phyloP scores from a whole-genome alignment of 2,888 invertebrate genomes.

The Julus scandinavius region DNA sequence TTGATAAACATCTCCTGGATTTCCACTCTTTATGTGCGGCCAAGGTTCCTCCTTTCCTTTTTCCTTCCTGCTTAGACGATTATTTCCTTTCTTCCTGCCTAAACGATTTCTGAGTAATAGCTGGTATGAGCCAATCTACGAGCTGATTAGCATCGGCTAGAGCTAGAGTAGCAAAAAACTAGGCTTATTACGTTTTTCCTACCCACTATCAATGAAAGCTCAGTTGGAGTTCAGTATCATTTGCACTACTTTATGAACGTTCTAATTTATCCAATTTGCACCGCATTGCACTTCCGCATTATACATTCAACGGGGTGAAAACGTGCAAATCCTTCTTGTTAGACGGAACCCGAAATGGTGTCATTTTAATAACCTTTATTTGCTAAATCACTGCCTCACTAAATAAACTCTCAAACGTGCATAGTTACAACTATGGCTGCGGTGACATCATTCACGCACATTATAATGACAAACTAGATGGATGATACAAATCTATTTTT shows the following conservation, averaged over 20 bases:
- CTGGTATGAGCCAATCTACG: conserved; percentile 1
- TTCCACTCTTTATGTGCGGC: background rate
- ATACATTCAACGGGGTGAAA: background rate
- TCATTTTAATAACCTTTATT: conserved; percentile 15
- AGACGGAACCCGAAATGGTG: background rate
- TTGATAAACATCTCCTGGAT: conserved; percentile 3
- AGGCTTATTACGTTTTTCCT: background rate
- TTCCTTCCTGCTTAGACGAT: conserved; percentile 7
- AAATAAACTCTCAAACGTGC: background rate
- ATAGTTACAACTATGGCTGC: no score
- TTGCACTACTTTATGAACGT: background rate
- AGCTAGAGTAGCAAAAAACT: background rate
- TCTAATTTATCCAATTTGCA: background rate
- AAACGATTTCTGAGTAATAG: conserved; percentile 7
- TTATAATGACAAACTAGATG: no score
- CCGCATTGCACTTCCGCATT: background rate
- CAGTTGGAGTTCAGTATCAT: background rate
- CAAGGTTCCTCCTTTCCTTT: conserved; percentile 34
- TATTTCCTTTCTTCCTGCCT: conserved; percentile 31
- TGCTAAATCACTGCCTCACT: background rate
- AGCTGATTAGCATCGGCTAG: background rate
- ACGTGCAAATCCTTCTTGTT: background rate
- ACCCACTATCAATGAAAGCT: background rate
- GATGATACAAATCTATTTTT: no score
- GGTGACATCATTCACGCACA: no score